Evolutionary conservation across 37 sponge, comb jelly and placozoan species (phyloP).

Genomic region (Eunapius fragilis): DNA sequence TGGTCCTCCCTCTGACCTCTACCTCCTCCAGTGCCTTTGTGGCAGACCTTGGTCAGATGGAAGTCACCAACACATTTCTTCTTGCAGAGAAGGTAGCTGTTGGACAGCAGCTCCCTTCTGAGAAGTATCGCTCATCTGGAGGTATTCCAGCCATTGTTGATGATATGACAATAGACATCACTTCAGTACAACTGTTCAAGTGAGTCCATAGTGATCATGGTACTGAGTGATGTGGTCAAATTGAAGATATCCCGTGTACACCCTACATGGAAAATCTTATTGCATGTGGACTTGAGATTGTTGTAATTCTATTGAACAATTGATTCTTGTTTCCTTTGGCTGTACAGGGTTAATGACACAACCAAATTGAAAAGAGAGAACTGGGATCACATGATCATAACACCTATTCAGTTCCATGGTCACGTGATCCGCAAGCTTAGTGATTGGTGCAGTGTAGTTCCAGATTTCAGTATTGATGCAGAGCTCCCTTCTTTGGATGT

Average conservation of each 20-base stretch:
- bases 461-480: constrained; percentile 24
- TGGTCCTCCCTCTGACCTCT: constrained; percentile 39
- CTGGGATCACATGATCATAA: constrained; percentile 39
- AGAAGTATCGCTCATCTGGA: background rate
- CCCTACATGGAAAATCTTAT: too few species aligned
- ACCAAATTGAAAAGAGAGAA: background rate
- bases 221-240: too few species aligned
- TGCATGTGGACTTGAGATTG: too few species aligned
- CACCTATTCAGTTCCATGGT: constrained; percentile 45
- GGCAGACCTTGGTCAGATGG: constrained; percentile 46
- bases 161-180: constrained; percentile 20
- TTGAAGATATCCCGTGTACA: too few species aligned
- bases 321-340: background rate
- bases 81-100: constrained; percentile 7
- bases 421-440: constrained; percentile 42
- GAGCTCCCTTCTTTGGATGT: constrained; percentile 31
- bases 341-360: background rate
- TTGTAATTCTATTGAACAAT: background rate
- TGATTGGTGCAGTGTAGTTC: constrained; percentile 29
- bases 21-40: constrained; percentile 32
- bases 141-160: constrained; percentile 49
- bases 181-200: constrained; percentile 43
- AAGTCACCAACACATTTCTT: constrained; percentile 39
- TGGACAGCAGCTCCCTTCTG: background rate
- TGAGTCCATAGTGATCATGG: background rate